A percentile compares a stretch with the other conserved stretches of the same genome.
Conservation (phyloP, 2,113 vertebrate species). For the Petaurus breviceps region DNA sequence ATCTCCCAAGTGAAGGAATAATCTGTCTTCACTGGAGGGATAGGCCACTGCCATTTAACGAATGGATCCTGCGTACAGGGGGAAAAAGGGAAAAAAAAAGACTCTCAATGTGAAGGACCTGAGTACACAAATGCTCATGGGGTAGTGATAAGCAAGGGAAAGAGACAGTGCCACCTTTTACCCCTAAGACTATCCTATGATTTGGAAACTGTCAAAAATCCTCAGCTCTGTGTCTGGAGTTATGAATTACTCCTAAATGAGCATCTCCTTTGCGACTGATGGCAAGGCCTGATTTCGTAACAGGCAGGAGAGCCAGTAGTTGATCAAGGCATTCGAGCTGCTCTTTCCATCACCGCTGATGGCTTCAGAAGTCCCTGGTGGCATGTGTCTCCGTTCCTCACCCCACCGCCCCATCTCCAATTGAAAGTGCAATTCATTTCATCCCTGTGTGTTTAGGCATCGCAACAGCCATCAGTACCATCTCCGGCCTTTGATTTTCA, state of each 20-base stretch:
- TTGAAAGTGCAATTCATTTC: constrained; percentile 25
- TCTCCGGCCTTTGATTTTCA: constrained; percentile 47
- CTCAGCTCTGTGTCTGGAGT: constrained; percentile 45
- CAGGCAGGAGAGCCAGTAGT: constrained; percentile 55
- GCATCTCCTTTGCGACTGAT: constrained; percentile 12
- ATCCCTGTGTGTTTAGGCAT: background rate
- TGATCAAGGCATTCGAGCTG: constrained; percentile 50
- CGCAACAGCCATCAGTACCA: background rate
- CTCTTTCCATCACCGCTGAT: constrained; percentile 43
- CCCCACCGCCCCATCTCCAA: constrained; percentile 45
- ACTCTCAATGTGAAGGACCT: constrained; percentile 62
- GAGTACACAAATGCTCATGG: constrained; percentile 10
- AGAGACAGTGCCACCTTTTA: background rate
- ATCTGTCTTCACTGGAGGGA: constrained; percentile 83
- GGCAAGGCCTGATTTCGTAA: constrained; percentile 48
- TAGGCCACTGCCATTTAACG: constrained; percentile 75
- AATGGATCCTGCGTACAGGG: constrained; percentile 62
- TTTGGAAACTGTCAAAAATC: constrained; percentile 47
- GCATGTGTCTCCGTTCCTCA: constrained; percentile 38
- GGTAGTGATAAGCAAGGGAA: background rate
- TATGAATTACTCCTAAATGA: constrained; percentile 49
- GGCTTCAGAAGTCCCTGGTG: constrained; percentile 44
- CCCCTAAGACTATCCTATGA: constrained; percentile 15
- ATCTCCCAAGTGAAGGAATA: constrained; percentile 81
- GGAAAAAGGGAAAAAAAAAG: constrained; percentile 36